Percentiles rank a stretch among this genome's conserved stretches.
Conservation (phyloP, 2,888 invertebrate species). For the Cryptocephalus moraei region DNA sequence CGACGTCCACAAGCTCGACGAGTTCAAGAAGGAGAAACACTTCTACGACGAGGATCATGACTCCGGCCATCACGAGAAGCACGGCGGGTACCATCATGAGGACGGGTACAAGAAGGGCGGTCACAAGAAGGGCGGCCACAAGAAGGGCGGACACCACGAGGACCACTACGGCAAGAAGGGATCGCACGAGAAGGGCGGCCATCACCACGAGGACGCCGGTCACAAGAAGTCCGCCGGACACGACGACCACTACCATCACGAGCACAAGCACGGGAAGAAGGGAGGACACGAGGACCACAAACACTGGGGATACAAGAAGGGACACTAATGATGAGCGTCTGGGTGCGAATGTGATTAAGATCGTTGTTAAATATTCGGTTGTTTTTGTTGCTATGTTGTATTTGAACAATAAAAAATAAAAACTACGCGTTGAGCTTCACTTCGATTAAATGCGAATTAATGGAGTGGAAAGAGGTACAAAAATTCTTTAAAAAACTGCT, state of each 20-base stretch:
- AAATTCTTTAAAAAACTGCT: too few species aligned
- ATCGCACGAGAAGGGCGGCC: conserved; percentile 68
- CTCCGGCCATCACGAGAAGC: conserved; percentile 70
- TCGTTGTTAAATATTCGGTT: conserved; percentile 11
- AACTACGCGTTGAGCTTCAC: neutral
- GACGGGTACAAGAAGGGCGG: conserved; percentile 76
- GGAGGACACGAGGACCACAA: conserved; percentile 72
- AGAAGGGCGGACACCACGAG: conserved; percentile 64
- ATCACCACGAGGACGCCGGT: conserved; percentile 69
- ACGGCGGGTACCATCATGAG: conserved; percentile 69
- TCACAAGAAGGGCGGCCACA: conserved; percentile 70
- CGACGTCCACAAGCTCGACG: conserved; percentile 74
- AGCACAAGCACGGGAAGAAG: conserved; percentile 67
- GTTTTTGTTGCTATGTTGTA: conserved; percentile 16
- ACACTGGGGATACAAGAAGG: conserved; percentile 58
- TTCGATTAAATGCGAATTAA: neutral
- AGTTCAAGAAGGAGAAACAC: conserved; percentile 77
- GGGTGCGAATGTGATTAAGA: conserved; percentile 9
- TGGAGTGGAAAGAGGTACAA: too few species aligned
- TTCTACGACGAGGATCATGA: conserved; percentile 81
- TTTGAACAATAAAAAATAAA: conserved; percentile 13
- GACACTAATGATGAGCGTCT: conserved; percentile 17
- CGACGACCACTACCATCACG: conserved; percentile 64
- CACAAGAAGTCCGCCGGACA: conserved; percentile 71
- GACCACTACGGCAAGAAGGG: conserved; percentile 75